Evolutionary conservation across 53 echinoderm and acorn worm species (phyloP).

Genomic region (Astropecten irregularis): DNA sequence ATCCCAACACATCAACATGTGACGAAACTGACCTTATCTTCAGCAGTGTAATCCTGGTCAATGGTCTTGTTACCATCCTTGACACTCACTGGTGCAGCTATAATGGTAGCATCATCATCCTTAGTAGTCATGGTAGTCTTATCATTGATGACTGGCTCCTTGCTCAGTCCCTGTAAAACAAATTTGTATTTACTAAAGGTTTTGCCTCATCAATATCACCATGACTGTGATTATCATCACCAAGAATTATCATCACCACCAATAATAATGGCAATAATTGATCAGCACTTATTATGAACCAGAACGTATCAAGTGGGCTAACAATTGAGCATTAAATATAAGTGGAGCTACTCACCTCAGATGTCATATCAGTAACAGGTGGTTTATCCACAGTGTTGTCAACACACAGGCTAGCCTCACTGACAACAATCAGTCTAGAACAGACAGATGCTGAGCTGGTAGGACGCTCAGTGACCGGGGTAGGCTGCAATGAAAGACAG

Average conservation of each 20-base stretch:
- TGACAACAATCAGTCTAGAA: conserved; percentile 27
- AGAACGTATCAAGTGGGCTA: not conserved
- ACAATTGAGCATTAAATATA: too few species aligned
- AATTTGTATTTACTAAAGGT: too few species aligned
- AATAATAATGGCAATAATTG: not conserved
- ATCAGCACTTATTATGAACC: not conserved
- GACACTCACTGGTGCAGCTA: not conserved
- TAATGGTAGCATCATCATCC: not conserved
- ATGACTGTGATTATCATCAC: not conserved
- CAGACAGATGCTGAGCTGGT: conserved; percentile 17
- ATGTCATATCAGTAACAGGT: too few species aligned
- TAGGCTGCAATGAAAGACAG: not conserved
- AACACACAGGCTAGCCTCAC: conserved; percentile 6
- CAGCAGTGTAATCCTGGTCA: not conserved
- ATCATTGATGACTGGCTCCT: too few species aligned
- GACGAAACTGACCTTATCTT: not conserved
- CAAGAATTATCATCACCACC: not conserved
- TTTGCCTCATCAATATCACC: too few species aligned
- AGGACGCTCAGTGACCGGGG: conserved; percentile 21
- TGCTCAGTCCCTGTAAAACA: not conserved
- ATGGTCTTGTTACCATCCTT: not conserved
- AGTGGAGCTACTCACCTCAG: too few species aligned
- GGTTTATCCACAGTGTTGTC: conserved; percentile 20
- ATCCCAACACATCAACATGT: too few species aligned
- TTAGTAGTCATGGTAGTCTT: not conserved